Percentiles rank a stretch among this genome's conserved stretches.
phyloP scores from a whole-genome alignment of 1,140 invertebrate genomes.

The Sarcophaga bullata region DNA sequence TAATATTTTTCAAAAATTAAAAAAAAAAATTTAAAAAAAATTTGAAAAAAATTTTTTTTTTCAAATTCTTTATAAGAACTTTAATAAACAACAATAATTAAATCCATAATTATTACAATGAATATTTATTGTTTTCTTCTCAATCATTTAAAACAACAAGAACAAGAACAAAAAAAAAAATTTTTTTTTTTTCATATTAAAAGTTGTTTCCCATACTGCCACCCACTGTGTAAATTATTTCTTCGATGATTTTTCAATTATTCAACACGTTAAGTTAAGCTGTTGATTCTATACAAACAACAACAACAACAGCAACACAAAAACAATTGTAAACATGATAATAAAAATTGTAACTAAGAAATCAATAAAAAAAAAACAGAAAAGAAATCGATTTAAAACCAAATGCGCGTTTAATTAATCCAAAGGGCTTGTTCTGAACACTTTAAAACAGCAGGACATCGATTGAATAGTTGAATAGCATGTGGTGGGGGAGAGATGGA shows the following conservation, averaged over 20 bases:
- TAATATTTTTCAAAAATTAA: no score
- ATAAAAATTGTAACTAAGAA: background rate
- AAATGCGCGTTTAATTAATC: background rate
- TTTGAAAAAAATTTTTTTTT: no score
- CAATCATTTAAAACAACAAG: no score
- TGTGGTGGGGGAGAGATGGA: no score
- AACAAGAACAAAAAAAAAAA: no score
- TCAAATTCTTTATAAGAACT: no score
- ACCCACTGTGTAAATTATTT: constrained; percentile 14
- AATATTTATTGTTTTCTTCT: no score
- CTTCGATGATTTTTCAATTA: constrained; percentile 7
- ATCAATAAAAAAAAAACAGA: background rate
- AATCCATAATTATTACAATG: no score
- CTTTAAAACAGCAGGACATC: background rate
- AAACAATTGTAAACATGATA: constrained; percentile 3
- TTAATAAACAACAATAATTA: no score
- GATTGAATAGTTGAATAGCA: no score
- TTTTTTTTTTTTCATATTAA: background rate
- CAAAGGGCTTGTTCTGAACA: constrained; percentile 11
- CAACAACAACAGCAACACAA: background rate
- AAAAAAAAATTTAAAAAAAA: no score
- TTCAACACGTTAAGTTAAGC: constrained; percentile 5
- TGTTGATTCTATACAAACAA: background rate
- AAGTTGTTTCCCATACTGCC: background rate
- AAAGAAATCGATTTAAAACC: no score